Conservation (phyloP, 2,113 vertebrate species). For the Eidolon helvum region DNA sequence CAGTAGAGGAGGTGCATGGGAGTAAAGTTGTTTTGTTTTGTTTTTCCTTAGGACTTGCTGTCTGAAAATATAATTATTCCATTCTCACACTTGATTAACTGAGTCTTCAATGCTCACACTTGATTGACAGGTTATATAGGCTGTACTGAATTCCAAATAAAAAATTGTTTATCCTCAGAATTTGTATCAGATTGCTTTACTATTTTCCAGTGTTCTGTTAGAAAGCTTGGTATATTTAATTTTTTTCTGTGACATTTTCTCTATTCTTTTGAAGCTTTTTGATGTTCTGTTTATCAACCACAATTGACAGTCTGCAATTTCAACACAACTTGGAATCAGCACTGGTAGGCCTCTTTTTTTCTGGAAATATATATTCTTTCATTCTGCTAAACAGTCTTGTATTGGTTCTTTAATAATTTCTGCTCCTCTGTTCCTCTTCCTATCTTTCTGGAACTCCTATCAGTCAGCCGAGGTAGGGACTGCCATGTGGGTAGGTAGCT, state of each 20-base stretch:
- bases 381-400: neutral
- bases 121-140: neutral
- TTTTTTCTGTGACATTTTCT: neutral
- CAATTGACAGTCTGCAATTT: neutral
- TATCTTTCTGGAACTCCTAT: neutral
- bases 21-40: neutral
- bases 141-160: neutral
- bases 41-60: neutral
- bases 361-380: neutral
- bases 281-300: neutral
- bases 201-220: neutral
- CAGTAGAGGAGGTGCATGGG: neutral
- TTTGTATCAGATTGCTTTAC: neutral
- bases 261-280: neutral
- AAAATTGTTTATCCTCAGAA: neutral
- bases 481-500: neutral
- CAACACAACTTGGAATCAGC: neutral
- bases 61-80: conserved; percentile 1
- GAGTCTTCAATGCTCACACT: neutral
- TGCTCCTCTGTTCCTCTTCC: neutral
- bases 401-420: neutral
- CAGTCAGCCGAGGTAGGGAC: neutral
- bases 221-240: neutral
- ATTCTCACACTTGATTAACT: neutral
- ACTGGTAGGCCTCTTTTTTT: neutral